phyloP scores from a whole-genome alignment of 2,888 invertebrate species.

The Orthonychiurus folsomi region DNA sequence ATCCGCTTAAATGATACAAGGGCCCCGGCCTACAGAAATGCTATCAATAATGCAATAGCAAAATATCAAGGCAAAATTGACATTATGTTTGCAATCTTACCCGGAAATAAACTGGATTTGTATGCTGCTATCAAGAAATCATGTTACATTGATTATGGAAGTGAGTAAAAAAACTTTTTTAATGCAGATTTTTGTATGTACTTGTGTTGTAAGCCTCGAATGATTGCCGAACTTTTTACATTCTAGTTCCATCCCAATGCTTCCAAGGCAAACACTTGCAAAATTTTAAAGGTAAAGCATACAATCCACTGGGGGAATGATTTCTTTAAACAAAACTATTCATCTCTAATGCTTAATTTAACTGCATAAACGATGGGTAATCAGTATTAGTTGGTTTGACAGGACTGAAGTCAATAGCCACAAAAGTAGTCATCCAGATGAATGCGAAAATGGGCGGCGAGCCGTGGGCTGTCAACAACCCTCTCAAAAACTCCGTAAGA shows the following conservation, averaged over 20 bases:
- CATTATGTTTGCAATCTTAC: constrained; percentile 19
- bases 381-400: background rate
- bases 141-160: constrained; percentile 21
- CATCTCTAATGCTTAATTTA: too few species aligned
- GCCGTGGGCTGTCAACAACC: constrained; percentile 71
- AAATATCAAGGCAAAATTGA: constrained; percentile 8
- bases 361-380: too few species aligned
- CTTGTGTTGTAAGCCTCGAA: background rate
- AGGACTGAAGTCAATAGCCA: constrained; percentile 32
- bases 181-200: background rate
- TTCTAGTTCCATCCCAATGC: constrained; percentile 32
- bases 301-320: background rate
- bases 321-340: too few species aligned
- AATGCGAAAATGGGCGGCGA: constrained; percentile 68
- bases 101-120: constrained; percentile 19
- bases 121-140: constrained; percentile 22
- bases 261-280: constrained; percentile 28
- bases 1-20: constrained; percentile 10
- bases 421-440: constrained; percentile 51
- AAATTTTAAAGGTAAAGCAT: constrained; percentile 15
- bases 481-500: constrained; percentile 44
- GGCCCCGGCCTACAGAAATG: constrained; percentile 22
- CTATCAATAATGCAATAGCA: constrained; percentile 19
- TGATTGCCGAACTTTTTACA: constrained; percentile 8
- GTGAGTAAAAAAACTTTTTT: constrained; percentile 13